These are phyloP conservation scores for Monodelphis domestica DNA, from an alignment of 2,797 vertebrate genomes.

Conservation along the genomic window DNA sequence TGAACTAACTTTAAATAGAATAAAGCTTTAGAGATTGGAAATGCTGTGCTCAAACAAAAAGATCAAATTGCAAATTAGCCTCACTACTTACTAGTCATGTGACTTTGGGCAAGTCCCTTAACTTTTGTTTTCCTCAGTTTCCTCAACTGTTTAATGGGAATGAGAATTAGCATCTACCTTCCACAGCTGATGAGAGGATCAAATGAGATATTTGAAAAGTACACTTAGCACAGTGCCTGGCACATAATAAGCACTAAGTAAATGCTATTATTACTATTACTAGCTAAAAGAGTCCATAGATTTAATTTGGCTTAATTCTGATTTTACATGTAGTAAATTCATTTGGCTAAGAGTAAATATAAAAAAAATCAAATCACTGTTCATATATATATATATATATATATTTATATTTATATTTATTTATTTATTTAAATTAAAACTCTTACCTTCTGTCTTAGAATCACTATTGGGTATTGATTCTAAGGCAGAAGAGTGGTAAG, in stretches of 20 bases:
- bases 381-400: no score
- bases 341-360: slow-evolving; percentile 44
- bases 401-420: no score
- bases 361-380: neutral
- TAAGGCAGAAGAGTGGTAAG: no score
- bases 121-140: neutral
- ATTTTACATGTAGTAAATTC: neutral
- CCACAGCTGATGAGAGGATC: neutral
- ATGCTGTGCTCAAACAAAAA: no score
- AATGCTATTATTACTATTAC: neutral
- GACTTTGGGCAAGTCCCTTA: neutral
- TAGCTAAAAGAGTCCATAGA: neutral
- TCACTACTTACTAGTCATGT: neutral
- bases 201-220: neutral
- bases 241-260: neutral
- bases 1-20: neutral
- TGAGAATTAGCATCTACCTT: neutral
- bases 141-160: neutral
- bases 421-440: no score
- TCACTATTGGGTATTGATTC: no score
- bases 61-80: neutral
- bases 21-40: neutral
- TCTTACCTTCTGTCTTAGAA: no score
- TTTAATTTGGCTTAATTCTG: neutral
- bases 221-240: neutral